Evolutionary conservation across 2,113 vertebrate genomes (phyloP).

Genomic region (Montifringilla adamsi): DNA sequence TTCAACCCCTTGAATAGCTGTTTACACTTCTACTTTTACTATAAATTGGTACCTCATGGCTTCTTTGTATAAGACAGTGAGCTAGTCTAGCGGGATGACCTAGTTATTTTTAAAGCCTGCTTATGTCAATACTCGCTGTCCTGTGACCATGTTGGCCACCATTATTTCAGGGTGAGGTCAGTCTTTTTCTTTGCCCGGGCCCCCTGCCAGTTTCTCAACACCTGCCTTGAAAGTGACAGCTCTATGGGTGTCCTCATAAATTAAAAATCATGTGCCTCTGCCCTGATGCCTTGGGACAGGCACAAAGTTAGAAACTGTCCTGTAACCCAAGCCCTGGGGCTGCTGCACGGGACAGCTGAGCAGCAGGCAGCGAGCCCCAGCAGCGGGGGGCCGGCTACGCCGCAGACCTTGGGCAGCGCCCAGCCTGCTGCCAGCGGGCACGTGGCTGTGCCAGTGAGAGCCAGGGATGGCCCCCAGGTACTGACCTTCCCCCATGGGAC

Average conservation of each 20-base stretch:
- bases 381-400: constrained; percentile 48
- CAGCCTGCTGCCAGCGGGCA: background rate
- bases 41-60: constrained; percentile 27
- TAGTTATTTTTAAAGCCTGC: constrained; percentile 83
- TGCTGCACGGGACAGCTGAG: constrained; percentile 83
- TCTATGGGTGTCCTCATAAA: constrained; percentile 94
- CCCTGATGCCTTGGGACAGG: constrained; percentile 79
- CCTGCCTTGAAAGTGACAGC: constrained; percentile 97
- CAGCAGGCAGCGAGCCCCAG: constrained; percentile 72
- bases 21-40: constrained; percentile 13
- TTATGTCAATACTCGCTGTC: constrained; percentile 84
- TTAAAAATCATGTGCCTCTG: constrained; percentile 91
- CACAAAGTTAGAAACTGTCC: constrained; percentile 92
- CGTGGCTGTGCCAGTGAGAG: background rate
- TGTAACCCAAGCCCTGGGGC: constrained; percentile 85
- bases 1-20: background rate
- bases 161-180: constrained; percentile 94
- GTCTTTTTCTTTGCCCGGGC: constrained; percentile 84
- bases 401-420: background rate
- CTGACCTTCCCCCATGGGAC: background rate
- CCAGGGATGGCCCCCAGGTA: background rate
- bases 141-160: constrained; percentile 85
- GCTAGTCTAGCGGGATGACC: constrained; percentile 66
- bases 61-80: constrained; percentile 24
- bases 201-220: constrained; percentile 85